These are phyloP conservation scores for Trididemnum nubilum DNA, from an alignment of 23 tunicate species.

Conservation along the genomic window DNA sequence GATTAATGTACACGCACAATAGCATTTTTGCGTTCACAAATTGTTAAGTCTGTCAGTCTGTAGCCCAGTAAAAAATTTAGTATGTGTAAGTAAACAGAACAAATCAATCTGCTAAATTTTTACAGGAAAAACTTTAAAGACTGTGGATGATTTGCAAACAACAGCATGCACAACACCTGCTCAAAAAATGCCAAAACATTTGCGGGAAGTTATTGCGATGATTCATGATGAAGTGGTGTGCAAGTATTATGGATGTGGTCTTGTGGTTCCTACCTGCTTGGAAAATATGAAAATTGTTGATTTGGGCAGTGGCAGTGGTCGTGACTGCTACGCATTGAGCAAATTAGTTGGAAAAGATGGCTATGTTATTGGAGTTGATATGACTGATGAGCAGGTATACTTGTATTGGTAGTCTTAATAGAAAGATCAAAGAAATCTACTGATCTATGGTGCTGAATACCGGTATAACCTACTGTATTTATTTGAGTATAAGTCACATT, in stretches of 20 bases:
- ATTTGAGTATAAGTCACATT: too few species aligned
- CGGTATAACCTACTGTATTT: too few species aligned
- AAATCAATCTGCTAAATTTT: background rate
- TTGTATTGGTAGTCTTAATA: too few species aligned
- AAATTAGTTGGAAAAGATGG: constrained; percentile 88
- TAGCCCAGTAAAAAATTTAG: too few species aligned
- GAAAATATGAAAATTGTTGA: constrained; percentile 77
- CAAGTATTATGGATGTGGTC: constrained; percentile 94
- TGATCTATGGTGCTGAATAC: too few species aligned
- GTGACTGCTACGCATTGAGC: constrained; percentile 89
- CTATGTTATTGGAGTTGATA: constrained; percentile 86
- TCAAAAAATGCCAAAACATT: constrained; percentile 57
- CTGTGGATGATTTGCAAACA: constrained; percentile 73
- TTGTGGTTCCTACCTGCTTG: constrained; percentile 82
- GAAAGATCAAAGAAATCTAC: too few species aligned
- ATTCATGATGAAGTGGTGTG: constrained; percentile 87
- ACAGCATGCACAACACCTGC: constrained; percentile 83
- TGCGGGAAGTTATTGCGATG: constrained; percentile 54
- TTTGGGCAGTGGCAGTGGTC: constrained; percentile 96
- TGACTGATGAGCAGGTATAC: constrained; percentile 88
- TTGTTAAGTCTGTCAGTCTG: too few species aligned
- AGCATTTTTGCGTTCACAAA: too few species aligned
- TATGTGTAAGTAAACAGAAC: background rate
- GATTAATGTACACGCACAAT: too few species aligned
- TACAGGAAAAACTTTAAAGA: constrained; percentile 63